These are phyloP conservation scores for Scytalopus superciliaris DNA, from an alignment of 2,113 vertebrate genomes.

Conservation along the genomic window DNA sequence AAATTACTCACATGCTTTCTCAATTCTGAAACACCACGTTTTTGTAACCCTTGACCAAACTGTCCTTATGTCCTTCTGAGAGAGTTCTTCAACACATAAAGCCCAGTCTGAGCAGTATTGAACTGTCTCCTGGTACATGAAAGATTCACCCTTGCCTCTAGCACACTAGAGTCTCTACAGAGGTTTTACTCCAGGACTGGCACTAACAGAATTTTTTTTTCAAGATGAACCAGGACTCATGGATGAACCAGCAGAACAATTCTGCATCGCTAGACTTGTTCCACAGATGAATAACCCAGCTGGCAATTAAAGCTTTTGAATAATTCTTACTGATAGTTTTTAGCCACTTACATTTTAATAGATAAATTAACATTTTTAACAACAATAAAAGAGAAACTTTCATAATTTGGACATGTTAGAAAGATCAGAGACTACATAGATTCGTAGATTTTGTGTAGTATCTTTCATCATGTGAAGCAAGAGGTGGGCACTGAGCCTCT, in stretches of 20 bases:
- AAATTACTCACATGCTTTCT: background rate
- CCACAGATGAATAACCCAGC: background rate
- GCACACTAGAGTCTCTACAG: background rate
- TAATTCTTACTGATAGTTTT: background rate
- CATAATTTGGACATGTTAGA: background rate
- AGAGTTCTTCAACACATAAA: background rate
- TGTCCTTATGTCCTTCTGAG: background rate
- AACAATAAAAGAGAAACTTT: background rate
- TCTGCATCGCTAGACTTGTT: background rate
- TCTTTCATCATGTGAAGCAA: background rate
- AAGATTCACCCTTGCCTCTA: background rate
- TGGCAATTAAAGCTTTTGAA: background rate
- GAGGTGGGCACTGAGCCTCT: background rate
- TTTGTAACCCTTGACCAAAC: background rate
- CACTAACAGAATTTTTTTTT: background rate
- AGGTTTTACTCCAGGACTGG: background rate
- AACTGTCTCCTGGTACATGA: background rate
- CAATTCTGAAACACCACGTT: rapidly evolving
- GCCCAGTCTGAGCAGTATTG: background rate
- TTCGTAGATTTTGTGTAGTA: background rate
- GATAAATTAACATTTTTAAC: background rate
- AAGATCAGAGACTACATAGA: background rate
- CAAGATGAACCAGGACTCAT: background rate
- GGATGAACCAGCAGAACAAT: background rate
- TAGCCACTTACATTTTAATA: background rate